Base-by-base conservation (phyloP, 2,888 invertebrate genomes). In the Drosophila vallismaia region DNA sequence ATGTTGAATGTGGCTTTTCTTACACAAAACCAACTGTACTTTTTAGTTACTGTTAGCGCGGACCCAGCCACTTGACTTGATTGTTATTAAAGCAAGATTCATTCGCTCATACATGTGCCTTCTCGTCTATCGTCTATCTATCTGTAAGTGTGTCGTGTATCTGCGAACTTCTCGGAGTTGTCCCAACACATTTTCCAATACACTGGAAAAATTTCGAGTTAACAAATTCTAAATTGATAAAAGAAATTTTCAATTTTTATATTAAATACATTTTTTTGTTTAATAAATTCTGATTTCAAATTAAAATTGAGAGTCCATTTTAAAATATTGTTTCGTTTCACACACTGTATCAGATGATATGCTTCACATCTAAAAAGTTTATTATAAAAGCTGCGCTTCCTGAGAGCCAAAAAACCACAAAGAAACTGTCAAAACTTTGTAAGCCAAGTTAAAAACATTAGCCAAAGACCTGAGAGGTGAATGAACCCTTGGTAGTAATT, bases 1-100 rank as follows among this genome's bases (percentile, higher is more conserved):
- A 60, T 54, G 59, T 52, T 77, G 76, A 45, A 63, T 63, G 78
- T 55, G 70, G 63, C 74, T 83, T 82, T 76, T 85, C 88, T 87
- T 81, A 87, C 87, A 87, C 68, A 85, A 85, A 81, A 87, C 88
- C 79, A 88, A 81, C 81, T 81, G 81, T 81, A 81, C 81, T 85
- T 87, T 85, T 84, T 85, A 87, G 88, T 87, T 79, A 86, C 81
- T 68, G 81, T 87, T 87, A 88, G 79, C 68, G 71, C 74, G 67
- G 60, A 69, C 69, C 66, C 57, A 76, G 81, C 75, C 86, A 86
- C 88, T 81, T 87, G 85, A 78, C 80, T 86, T 80, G 87, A 86
- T 86, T 80, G 87, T 75, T 87, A 79, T 79, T 79, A 79, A 86
- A 79, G 84, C 64, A 70, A 64, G 86, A 85, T 79, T 63, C 45